A percentile compares a stretch with the other conserved stretches of the same genome.
These are phyloP conservation scores for Eulemur rufifrons DNA, from an alignment of 2,113 vertebrate species.

Conservation along the genomic window DNA sequence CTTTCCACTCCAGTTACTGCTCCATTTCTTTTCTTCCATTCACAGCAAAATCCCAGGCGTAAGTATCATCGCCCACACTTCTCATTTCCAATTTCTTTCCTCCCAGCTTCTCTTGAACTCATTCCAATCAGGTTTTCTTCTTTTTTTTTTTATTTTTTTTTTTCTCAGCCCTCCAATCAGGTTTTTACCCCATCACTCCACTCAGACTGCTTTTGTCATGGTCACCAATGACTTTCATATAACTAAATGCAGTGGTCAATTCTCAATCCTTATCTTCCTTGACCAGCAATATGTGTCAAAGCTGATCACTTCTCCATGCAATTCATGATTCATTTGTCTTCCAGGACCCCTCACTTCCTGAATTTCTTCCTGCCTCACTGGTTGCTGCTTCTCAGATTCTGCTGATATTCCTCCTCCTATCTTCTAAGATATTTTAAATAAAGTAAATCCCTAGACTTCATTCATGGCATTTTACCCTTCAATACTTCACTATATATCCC, in stretches of 20 bases:
- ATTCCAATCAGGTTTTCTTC: not conserved
- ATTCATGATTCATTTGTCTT: not conserved
- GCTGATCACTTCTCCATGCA: not conserved
- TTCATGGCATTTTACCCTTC: not conserved
- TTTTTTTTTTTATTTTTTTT: too few relatives aligned
- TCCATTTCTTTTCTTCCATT: not conserved
- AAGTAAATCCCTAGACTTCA: not conserved
- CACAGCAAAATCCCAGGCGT: not conserved
- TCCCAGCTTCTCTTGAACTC: not conserved
- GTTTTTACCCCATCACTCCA: not conserved
- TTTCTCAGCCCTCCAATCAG: not conserved
- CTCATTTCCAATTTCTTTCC: not conserved
- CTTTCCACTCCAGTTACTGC: not conserved
- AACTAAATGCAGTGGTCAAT: not conserved
- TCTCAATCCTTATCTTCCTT: not conserved
- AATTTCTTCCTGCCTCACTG: not conserved
- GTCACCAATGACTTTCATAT: not conserved
- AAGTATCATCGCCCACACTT: not conserved
- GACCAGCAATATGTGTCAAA: not conserved
- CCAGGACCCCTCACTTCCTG: not conserved
- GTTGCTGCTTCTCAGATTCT: not conserved
- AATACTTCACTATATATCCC: not conserved
- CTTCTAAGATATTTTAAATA: not conserved
- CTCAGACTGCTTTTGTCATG: not conserved
- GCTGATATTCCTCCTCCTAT: not conserved